Base-by-base conservation (phyloP, 2,797 vertebrate genomes). In the Gallinago nigripennis region DNA sequence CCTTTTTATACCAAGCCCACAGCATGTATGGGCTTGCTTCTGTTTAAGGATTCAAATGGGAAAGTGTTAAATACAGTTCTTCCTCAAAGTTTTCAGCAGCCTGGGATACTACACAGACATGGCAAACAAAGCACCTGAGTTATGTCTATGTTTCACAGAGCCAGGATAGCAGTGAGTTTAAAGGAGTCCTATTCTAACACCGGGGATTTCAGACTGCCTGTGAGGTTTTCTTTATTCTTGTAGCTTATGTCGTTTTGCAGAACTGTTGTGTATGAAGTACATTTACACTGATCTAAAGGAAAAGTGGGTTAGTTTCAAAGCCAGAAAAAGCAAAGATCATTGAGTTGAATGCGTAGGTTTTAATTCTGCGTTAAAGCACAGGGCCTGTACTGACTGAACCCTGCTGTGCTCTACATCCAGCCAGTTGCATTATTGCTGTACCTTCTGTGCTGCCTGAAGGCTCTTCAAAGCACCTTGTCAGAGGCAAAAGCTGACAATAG, bases 281-380 rank as follows among this genome's bases (percentile, higher is more conserved):
- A 16, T 86, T 90, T 88, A 35, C 39, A 65, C 27, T 14, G 50
- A 68, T 86, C 64, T 85, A 45, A 84, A 71, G 35, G 50, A 77
- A 82, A 94, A 84, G 21, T 65, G 60, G 70, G 41, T 83, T 97
- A 72, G 77, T 84, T 93, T 87, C 69, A 90, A 95, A 95, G 80
- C 56, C 79, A 81, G 51, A 17, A 80, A 43, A 83, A 84, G 25
- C 64, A 71, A 54, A 73, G 70, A 50, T 76, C 7, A 0, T 28
- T 50, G 90, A 70, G 78, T 69, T 84, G 73, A 48, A 54, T 17
- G 25, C 0, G 1, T 80, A 45, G 12, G 39, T 61, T 88, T 95
- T 94, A 93, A 12, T 87, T 84, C 61, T 71, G 25, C 65, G 20
- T 91, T 90, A 86, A 73, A 85, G 33, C 68, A 12, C 75, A 57